A percentile compares a stretch with the other conserved stretches of the same genome.
These are phyloP conservation scores for Meles meles DNA, from an alignment of 2,113 vertebrate genomes.

Conservation along the genomic window DNA sequence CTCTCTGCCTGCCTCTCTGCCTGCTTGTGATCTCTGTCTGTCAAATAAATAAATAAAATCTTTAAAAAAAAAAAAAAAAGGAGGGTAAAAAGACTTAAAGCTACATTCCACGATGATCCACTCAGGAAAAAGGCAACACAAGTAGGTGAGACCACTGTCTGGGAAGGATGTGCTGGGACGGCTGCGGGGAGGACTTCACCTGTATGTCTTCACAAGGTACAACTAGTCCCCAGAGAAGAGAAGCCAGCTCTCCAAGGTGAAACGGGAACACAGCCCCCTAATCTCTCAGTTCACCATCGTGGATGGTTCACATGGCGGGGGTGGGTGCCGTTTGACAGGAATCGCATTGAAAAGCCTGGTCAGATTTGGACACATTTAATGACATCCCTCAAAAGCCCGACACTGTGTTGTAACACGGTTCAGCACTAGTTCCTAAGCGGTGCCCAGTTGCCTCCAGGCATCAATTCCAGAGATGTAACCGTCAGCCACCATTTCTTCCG, in stretches of 20 bases:
- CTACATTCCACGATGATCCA: not conserved
- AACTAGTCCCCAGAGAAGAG: not conserved
- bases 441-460: not conserved
- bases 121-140: not conserved
- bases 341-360: not conserved
- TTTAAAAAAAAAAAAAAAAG: no score
- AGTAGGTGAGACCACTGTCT: not conserved
- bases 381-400: not conserved
- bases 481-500: not conserved
- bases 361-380: not conserved
- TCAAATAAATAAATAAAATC: no score
- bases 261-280: rapidly evolving
- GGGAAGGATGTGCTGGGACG: not conserved
- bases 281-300: not conserved
- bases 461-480: not conserved
- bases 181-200: rapidly evolving
- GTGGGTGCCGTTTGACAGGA: not conserved
- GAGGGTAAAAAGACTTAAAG: not conserved
- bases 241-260: not conserved
- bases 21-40: no score
- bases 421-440: not conserved
- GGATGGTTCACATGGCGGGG: not conserved
- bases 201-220: not conserved
- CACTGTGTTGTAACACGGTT: not conserved
- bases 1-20: no score